These are phyloP conservation scores for Episyrphus balteatus DNA, from an alignment of 1,140 invertebrate species.

Conservation along the genomic window DNA sequence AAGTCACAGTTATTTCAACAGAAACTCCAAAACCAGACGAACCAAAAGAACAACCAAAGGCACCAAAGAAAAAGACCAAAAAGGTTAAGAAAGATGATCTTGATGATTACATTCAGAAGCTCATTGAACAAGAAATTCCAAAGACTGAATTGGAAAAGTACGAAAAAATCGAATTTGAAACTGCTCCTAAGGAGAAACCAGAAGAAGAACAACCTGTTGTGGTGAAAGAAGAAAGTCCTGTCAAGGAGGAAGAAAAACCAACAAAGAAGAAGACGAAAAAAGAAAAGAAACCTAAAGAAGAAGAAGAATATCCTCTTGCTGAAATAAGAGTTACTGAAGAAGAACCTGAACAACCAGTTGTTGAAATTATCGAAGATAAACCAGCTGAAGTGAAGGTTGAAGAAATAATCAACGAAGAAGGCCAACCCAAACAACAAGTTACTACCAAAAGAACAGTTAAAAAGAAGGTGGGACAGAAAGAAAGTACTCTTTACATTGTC, in stretches of 20 bases:
- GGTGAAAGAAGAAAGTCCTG: slow-evolving; percentile 6
- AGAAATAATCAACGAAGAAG: slow-evolving; percentile 21
- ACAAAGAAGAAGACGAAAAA: slow-evolving; percentile 14
- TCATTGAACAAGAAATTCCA: slow-evolving; percentile 29
- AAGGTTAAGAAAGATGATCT: slow-evolving; percentile 28
- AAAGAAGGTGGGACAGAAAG: slow-evolving; percentile 30
- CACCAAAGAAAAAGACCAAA: slow-evolving; percentile 23
- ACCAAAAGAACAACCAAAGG: slow-evolving; percentile 20
- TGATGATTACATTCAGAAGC: slow-evolving; percentile 29
- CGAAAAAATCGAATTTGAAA: slow-evolving; percentile 30
- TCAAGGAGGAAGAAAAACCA: slow-evolving; percentile 8
- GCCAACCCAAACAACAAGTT: slow-evolving; percentile 26
- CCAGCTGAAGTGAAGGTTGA: slow-evolving; percentile 21
- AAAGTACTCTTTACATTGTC: slow-evolving; percentile 34
- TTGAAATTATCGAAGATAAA: slow-evolving; percentile 14
- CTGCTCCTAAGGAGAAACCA: slow-evolving; percentile 18
- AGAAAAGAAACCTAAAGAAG: slow-evolving; percentile 14
- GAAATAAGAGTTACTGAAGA: slow-evolving; percentile 24
- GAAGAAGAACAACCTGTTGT: slow-evolving; percentile 11
- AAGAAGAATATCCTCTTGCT: slow-evolving; percentile 10
- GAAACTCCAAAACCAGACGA: slow-evolving; percentile 12
- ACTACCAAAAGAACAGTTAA: slow-evolving; percentile 35
- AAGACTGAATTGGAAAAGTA: slow-evolving; percentile 32
- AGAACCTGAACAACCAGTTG: slow-evolving; percentile 6
- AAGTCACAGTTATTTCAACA: slow-evolving; percentile 31